Conservation (phyloP, 1,140 invertebrate species). For the Ooceraea biroi region DNA sequence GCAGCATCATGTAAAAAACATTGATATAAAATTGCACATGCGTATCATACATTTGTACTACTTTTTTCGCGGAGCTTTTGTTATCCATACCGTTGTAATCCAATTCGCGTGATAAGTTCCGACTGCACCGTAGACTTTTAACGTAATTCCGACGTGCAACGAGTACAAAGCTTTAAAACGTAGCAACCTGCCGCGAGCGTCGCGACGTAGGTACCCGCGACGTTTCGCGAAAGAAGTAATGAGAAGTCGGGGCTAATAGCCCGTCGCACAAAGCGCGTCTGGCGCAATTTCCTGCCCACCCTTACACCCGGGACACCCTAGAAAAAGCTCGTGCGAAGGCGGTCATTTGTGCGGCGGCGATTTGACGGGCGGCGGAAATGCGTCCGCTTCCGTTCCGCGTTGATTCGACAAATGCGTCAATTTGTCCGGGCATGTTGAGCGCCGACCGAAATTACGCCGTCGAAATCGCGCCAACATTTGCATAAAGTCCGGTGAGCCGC, state of each 20-base stretch:
- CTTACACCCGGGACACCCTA: conserved; percentile 14
- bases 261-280: conserved; percentile 22
- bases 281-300: conserved; percentile 39
- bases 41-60: neutral
- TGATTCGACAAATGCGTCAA: conserved; percentile 60
- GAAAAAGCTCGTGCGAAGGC: conserved; percentile 38
- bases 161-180: conserved; percentile 42
- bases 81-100: conserved; percentile 22
- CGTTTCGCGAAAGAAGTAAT: conserved; percentile 49
- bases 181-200: conserved; percentile 12
- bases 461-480: conserved; percentile 48
- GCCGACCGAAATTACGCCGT: conserved; percentile 5
- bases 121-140: conserved; percentile 5
- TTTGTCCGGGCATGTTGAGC: neutral
- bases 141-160: conserved; percentile 27
- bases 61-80: conserved; percentile 8
- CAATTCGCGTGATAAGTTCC: conserved; percentile 26
- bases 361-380: conserved; percentile 46
- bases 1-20: neutral
- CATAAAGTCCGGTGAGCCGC: conserved; percentile 29
- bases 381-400: conserved; percentile 40
- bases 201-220: conserved; percentile 8
- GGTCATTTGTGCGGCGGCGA: conserved; percentile 12
- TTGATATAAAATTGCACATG: conserved; percentile 23
- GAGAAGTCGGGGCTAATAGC: conserved; percentile 53